These are phyloP conservation scores for Sympetrum striolatum DNA, from an alignment of 2,888 invertebrate species.

Conservation along the genomic window DNA sequence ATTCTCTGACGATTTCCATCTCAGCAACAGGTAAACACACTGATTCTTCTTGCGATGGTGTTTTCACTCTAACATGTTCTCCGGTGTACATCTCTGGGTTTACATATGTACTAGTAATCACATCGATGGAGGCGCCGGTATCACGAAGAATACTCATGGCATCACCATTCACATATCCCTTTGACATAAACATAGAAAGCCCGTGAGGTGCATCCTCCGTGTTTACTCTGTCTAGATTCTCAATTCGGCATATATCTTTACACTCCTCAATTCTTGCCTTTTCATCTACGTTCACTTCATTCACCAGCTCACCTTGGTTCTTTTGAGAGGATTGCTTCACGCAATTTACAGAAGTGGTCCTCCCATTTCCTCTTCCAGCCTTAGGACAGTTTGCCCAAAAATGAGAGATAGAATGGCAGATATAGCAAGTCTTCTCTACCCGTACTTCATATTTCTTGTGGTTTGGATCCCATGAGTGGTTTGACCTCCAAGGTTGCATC, in stretches of 20 bases:
- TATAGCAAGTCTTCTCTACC: background rate
- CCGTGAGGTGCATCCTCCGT: background rate
- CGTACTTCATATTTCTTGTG: too few relatives aligned
- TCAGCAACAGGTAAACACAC: too few relatives aligned
- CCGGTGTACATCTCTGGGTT: too few relatives aligned
- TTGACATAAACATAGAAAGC: too few relatives aligned
- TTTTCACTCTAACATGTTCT: too few relatives aligned
- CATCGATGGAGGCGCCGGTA: background rate
- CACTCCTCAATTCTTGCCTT: background rate
- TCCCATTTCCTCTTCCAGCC: background rate
- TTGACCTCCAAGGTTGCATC: too few relatives aligned
- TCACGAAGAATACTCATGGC: background rate
- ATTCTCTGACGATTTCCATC: too few relatives aligned
- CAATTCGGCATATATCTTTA: too few relatives aligned
- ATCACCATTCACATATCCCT: background rate
- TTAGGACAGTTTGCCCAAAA: background rate
- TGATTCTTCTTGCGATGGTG: too few relatives aligned
- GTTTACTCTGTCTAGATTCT: background rate
- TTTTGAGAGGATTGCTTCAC: background rate
- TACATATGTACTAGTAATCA: too few relatives aligned
- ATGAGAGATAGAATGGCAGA: background rate
- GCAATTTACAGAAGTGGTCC: background rate
- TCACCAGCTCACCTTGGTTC: background rate
- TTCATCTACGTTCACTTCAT: background rate
- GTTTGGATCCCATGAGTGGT: too few relatives aligned